Conservation (phyloP, 2,888 invertebrate genomes). For the Chorisops tibialis region DNA sequence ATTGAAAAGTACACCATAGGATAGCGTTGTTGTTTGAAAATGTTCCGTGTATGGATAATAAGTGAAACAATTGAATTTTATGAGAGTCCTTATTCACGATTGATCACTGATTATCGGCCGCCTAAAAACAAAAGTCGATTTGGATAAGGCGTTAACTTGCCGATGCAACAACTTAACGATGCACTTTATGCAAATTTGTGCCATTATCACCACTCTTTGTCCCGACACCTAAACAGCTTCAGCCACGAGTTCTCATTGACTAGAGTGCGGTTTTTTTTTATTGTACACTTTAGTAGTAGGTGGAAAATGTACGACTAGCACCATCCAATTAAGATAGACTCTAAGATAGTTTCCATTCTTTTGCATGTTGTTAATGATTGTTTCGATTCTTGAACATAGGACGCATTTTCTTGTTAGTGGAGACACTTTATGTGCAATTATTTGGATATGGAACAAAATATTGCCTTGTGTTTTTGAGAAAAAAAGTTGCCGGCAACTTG, state of each 20-base stretch:
- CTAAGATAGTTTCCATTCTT: constrained; percentile 18
- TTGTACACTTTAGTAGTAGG: constrained; percentile 12
- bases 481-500: too few relatives aligned
- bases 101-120: constrained; percentile 27
- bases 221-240: constrained; percentile 7
- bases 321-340: constrained; percentile 23
- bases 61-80: constrained; percentile 23
- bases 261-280: constrained; percentile 19
- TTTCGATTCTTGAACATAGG: constrained; percentile 13
- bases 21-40: too few relatives aligned
- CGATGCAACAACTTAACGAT: constrained; percentile 5
- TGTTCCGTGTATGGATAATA: too few relatives aligned
- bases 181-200: constrained; percentile 9
- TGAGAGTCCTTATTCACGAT: constrained; percentile 29
- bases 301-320: constrained; percentile 8
- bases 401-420: constrained; percentile 13
- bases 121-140: constrained; percentile 17
- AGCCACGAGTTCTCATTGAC: neutral
- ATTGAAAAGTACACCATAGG: too few relatives aligned
- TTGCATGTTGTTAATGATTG: constrained; percentile 16
- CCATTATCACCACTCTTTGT: constrained; percentile 12
- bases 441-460: too few relatives aligned
- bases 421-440: too few relatives aligned
- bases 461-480: too few relatives aligned
- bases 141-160: constrained; percentile 19